Evolutionary conservation across 2,888 invertebrate genomes (phyloP).

Genomic region (Elysia crispata): DNA sequence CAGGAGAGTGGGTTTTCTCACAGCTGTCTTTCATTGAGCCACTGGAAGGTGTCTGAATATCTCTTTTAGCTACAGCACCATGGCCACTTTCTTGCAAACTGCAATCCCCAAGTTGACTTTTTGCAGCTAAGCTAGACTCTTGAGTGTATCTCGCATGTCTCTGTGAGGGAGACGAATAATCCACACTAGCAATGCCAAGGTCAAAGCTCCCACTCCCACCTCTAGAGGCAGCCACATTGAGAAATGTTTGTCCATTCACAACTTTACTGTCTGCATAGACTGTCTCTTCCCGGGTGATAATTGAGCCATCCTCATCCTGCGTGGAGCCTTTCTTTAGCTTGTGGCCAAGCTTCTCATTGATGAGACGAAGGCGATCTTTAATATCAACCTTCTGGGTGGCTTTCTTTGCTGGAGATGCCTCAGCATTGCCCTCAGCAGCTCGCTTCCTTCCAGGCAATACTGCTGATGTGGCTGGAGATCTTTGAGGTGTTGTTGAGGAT

Average conservation of each 20-base stretch:
- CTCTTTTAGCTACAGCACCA: no score
- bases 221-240: conserved; percentile 30
- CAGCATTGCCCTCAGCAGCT: not conserved
- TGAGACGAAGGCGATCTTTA: conserved; percentile 35
- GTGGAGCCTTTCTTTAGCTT: conserved; percentile 1
- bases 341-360: conserved; percentile 41
- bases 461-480: no score
- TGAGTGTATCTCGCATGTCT: no score
- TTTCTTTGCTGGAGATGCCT: not conserved
- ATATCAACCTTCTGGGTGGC: conserved; percentile 18
- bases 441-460: not conserved
- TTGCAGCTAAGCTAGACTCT: no score
- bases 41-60: no score
- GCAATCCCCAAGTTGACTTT: no score
- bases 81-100: no score
- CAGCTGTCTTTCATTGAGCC: no score
- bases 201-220: no score
- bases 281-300: conserved; percentile 20
- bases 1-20: not conserved
- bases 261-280: conserved; percentile 40
- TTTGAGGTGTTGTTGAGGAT: not conserved
- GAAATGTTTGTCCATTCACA: conserved; percentile 39
- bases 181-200: no score
- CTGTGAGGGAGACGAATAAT: no score
- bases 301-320: not conserved